Conservation (phyloP, 1,140 invertebrate species). For the Dendroctonus ponderosae region DNA sequence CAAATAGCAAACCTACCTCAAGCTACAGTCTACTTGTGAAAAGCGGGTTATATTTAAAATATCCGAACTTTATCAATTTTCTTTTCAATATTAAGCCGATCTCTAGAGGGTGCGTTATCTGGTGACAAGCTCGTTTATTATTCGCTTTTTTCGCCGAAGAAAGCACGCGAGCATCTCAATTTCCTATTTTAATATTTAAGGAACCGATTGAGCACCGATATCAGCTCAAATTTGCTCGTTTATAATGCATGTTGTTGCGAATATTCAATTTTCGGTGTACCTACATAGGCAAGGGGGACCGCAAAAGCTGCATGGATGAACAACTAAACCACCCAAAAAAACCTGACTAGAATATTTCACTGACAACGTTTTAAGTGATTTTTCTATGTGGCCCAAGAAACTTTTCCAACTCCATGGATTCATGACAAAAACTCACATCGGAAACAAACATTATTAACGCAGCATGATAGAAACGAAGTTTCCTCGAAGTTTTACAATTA, state of each 20-base stretch:
- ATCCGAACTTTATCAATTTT: too few species aligned
- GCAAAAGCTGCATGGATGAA: slow-evolving; percentile 8
- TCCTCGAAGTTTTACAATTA: slow-evolving; percentile 26
- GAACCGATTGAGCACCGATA: slow-evolving; percentile 42
- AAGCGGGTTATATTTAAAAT: too few species aligned
- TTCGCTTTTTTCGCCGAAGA: slow-evolving; percentile 14
- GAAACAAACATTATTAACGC: slow-evolving; percentile 32
- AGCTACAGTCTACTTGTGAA: too few species aligned
- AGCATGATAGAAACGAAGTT: slow-evolving; percentile 22
- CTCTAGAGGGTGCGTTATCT: slow-evolving; percentile 3
- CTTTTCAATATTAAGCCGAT: slow-evolving; percentile 3
- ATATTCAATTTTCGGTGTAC: slow-evolving; percentile 39
- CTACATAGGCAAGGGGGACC: slow-evolving; percentile 11
- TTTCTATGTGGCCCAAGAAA: background rate
- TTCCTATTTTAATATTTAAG: slow-evolving; percentile 41
- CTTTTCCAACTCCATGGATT: slow-evolving; percentile 14
- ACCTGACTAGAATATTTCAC: too few species aligned
- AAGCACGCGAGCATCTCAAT: slow-evolving; percentile 36
- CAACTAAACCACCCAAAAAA: too few species aligned
- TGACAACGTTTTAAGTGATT: too few species aligned
- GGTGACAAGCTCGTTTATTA: slow-evolving; percentile 14
- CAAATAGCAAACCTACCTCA: too few species aligned
- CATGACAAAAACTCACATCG: slow-evolving; percentile 19
- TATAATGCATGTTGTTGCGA: slow-evolving; percentile 39
- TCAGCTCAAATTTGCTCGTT: slow-evolving; percentile 39